Percentiles rank a stretch among this genome's conserved stretches.
Evolutionary conservation across 1,140 invertebrate species (phyloP).

Genomic region (Zaprionus camerounensis): DNA sequence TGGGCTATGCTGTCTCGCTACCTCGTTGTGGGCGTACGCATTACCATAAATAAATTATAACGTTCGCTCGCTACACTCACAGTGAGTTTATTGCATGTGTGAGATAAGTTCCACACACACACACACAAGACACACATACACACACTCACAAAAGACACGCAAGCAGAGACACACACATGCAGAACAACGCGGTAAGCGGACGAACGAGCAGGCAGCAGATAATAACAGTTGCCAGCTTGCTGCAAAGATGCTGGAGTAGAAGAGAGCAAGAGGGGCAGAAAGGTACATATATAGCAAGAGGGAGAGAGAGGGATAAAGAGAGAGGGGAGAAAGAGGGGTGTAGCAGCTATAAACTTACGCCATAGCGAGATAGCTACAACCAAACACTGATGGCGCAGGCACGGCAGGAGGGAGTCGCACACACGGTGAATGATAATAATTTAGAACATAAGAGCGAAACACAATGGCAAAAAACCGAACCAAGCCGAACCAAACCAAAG

Average conservation of each 20-base stretch:
- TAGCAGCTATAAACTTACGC: conserved; percentile 42
- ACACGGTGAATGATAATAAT: conserved; percentile 70
- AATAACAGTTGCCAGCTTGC: conserved; percentile 75
- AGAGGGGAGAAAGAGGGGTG: neutral
- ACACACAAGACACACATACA: conserved; percentile 15
- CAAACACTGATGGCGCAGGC: conserved; percentile 26
- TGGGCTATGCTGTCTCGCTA: conserved; percentile 21
- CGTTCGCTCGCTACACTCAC: conserved; percentile 74
- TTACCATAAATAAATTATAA: conserved; percentile 83
- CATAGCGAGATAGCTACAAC: conserved; percentile 26
- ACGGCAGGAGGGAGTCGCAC: neutral
- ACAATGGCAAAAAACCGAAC: conserved; percentile 55
- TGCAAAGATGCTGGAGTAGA: conserved; percentile 28
- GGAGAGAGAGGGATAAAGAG: neutral
- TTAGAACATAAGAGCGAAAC: conserved; percentile 66
- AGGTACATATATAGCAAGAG: neutral
- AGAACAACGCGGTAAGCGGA: conserved; percentile 34
- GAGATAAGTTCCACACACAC: conserved; percentile 64
- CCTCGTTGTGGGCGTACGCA: conserved; percentile 55
- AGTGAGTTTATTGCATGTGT: conserved; percentile 76
- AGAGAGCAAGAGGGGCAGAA: neutral
- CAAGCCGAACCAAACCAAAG: conserved; percentile 12
- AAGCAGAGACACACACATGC: conserved; percentile 9
- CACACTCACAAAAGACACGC: conserved; percentile 14
- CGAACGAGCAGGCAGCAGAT: conserved; percentile 62